phyloP scores from a whole-genome alignment of 2,113 vertebrate species.

The Setophaga kirtlandii region DNA sequence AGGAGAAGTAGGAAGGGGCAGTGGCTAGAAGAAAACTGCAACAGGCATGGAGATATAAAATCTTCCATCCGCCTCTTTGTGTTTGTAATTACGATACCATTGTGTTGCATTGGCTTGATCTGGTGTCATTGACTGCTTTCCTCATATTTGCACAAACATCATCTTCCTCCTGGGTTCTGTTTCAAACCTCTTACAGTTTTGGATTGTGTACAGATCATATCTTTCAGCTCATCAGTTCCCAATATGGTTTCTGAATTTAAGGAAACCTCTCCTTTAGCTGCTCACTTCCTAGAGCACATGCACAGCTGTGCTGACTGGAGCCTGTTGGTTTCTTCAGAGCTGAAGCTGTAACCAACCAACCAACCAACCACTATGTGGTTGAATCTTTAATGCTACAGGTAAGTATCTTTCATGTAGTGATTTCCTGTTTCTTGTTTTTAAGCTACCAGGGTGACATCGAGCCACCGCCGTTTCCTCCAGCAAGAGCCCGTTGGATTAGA shows the following conservation, averaged over 20 bases:
- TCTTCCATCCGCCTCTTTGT: background rate
- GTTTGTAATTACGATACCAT: rapidly evolving
- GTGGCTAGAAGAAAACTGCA: background rate
- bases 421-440: slow-evolving; percentile 45
- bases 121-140: background rate
- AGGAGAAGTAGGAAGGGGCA: background rate
- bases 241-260: background rate
- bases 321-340: background rate
- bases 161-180: background rate
- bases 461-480: slow-evolving; percentile 82
- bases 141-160: background rate
- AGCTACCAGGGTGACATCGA: slow-evolving; percentile 73
- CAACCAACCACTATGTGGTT: background rate
- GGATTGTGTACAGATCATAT: background rate
- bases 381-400: background rate
- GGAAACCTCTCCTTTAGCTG: background rate
- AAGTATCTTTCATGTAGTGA: background rate
- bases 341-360: background rate
- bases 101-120: background rate
- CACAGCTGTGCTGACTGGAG: background rate
- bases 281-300: background rate
- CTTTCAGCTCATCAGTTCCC: background rate
- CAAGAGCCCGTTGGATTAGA: slow-evolving; percentile 90
- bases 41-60: background rate
- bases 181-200: no score